phyloP scores from a whole-genome alignment of 1,140 invertebrate genomes.

The Trachymyrmex septentrionalis region DNA sequence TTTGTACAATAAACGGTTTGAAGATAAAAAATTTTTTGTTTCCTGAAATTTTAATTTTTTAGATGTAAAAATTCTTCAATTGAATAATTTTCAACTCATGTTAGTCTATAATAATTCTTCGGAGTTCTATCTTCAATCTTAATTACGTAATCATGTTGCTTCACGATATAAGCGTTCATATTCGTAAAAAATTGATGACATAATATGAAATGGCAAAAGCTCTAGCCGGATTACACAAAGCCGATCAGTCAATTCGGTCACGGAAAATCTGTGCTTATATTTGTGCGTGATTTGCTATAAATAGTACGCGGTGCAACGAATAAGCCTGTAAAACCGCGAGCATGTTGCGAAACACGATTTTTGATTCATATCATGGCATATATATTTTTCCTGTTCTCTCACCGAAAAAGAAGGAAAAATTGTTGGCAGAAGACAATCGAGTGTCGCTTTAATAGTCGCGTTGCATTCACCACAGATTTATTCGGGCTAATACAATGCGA shows the following conservation, averaged over 20 bases:
- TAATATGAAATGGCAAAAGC: conserved; percentile 15
- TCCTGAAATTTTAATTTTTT: no score
- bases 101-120: neutral
- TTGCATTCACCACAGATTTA: conserved; percentile 37
- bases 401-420: conserved; percentile 41
- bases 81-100: neutral
- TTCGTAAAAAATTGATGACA: neutral
- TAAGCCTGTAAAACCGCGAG: neutral
- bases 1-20: no score
- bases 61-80: neutral
- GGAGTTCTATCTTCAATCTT: neutral
- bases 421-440: conserved; percentile 24
- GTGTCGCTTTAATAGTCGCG: neutral
- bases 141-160: neutral
- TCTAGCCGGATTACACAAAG: neutral
- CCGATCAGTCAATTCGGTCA: neutral
- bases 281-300: conserved; percentile 25
- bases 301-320: neutral
- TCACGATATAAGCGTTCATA: neutral
- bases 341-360: conserved; percentile 39
- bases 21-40: no score
- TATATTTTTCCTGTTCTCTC: conserved; percentile 20
- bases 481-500: conserved; percentile 57
- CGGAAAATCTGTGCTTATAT: neutral
- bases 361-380: neutral